phyloP scores from a whole-genome alignment of 2,888 invertebrate genomes.

The Hyles lineata region DNA sequence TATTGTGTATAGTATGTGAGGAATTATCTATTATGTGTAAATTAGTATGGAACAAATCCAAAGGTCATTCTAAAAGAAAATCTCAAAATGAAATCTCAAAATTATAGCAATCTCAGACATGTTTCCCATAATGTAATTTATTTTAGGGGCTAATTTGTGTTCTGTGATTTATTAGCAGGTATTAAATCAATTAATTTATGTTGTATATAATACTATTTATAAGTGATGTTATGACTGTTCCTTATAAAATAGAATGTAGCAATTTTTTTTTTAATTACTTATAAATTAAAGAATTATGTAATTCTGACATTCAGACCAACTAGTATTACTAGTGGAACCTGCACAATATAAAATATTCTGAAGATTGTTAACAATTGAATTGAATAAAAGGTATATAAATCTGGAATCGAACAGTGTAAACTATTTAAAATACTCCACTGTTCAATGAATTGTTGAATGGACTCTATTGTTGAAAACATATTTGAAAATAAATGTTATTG shows the following conservation, averaged over 20 bases:
- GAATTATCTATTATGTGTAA: not conserved
- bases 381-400: not conserved
- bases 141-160: slow-evolving; percentile 47
- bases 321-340: not conserved
- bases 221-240: slow-evolving; percentile 7
- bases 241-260: not conserved
- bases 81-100: slow-evolving; percentile 42
- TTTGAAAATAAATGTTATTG: slow-evolving; percentile 1
- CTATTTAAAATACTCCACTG: not conserved
- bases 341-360: not conserved
- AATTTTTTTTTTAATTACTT: not conserved
- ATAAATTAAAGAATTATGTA: not conserved
- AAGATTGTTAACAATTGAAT: not conserved
- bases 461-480: not conserved
- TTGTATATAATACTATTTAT: slow-evolving; percentile 38
- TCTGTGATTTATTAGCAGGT: slow-evolving; percentile 64
- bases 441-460: not conserved
- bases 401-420: not conserved
- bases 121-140: slow-evolving; percentile 48
- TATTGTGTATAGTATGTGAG: not conserved
- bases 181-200: slow-evolving; percentile 44
- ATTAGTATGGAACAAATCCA: not conserved
- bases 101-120: slow-evolving; percentile 35
- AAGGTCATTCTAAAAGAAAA: not conserved
- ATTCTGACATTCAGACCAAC: not conserved